Base-by-base conservation (phyloP, 1,140 invertebrate genomes). In the Antheraea mylitta region DNA sequence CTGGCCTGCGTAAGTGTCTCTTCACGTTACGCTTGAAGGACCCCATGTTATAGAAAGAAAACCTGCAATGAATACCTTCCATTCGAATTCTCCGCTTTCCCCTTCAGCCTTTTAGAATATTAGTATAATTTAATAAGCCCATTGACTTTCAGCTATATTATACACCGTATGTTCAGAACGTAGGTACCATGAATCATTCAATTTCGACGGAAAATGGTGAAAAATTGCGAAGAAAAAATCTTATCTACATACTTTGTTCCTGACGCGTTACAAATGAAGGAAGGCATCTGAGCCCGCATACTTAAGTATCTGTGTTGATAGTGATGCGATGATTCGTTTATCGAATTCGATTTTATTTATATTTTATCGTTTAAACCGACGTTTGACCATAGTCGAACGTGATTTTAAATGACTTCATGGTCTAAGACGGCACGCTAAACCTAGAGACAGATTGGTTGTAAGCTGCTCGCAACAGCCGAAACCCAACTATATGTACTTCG, bases 231-330 rank as follows among this genome's bases (percentile, higher is more conserved):
- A 58, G 65, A 66, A 62, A 75, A 72, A 76, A 78, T 76, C 77
- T 78, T 78, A 78, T 78, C 76, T 74, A 68, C 70, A 76, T 71
- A 71, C 74, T 68, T 76, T 74, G 74, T 72, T 73, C 67, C 62
- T 73, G 72, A 76, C 74, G 67, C 53, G 67, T 42, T 64, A 78
- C 77, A 78, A 76, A 78, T 78, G 77, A 72, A 61, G 61, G 60
- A 60, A 63, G 65, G 60, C 19, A 61, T 61, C 66, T 66, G 68
- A 62, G 69, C 59, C 66, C 68, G 68, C 70, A 71, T 74, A 70
- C 70, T 67, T 67, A 66, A 70, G 72, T 72, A 71, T 68, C 67
- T 65, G 64, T 36, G 66, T 18, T 22, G 18, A 13, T 65, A 65
- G 63, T 18, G 36, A 42, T 16, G 66, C 7, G 66, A 22, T 53